These are phyloP conservation scores for Leptinotarsa undecemlineata DNA, from an alignment of 1,140 invertebrate genomes.

Conservation along the genomic window DNA sequence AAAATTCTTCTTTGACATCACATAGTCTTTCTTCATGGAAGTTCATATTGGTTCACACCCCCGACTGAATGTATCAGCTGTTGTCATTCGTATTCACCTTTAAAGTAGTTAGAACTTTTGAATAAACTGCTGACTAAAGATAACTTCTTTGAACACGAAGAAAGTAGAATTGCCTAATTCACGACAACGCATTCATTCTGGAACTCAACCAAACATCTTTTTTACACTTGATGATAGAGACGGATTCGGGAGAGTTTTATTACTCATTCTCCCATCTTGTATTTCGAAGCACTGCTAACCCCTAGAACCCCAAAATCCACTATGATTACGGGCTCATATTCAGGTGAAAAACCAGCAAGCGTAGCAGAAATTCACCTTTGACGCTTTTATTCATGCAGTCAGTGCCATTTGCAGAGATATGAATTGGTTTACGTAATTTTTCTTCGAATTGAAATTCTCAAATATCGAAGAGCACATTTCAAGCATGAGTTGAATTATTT, in stretches of 20 bases:
- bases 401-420: slow-evolving; percentile 26
- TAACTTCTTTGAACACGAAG: no score
- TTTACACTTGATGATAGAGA: slow-evolving; percentile 5
- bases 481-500: slow-evolving; percentile 22
- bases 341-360: slow-evolving; percentile 37
- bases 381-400: slow-evolving; percentile 38
- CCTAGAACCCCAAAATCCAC: slow-evolving; percentile 45
- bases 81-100: no score
- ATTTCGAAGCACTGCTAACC: slow-evolving; percentile 45
- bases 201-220: neutral
- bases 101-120: no score
- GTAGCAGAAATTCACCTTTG: slow-evolving; percentile 41
- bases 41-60: no score
- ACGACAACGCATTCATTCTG: slow-evolving; percentile 12
- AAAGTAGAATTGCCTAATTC: neutral
- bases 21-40: no score
- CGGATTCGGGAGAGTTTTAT: slow-evolving; percentile 3
- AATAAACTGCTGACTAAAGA: no score
- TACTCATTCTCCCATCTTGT: slow-evolving; percentile 38
- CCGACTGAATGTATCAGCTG: no score
- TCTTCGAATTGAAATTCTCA: slow-evolving; percentile 29
- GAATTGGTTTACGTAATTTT: slow-evolving; percentile 31
- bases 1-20: no score
- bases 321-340: slow-evolving; percentile 47
- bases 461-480: slow-evolving; percentile 35